phyloP scores from a whole-genome alignment of 1,140 invertebrate genomes.

The Halictus rubicundus region DNA sequence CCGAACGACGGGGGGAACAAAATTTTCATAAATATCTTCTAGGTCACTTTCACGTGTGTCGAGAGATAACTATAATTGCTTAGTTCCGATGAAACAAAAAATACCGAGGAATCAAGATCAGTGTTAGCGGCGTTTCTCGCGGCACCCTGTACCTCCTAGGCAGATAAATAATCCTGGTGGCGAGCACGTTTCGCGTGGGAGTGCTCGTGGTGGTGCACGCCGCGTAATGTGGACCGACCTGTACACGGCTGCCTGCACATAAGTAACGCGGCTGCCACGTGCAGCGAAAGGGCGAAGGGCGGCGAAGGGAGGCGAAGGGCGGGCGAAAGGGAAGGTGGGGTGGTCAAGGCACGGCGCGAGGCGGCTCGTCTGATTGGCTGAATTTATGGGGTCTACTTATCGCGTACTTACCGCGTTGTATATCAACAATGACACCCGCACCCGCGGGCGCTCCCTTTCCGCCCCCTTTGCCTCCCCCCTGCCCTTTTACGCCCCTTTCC shows the following conservation, averaged over 20 bases:
- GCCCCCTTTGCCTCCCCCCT: conserved; percentile 8
- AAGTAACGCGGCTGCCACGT: conserved; percentile 64
- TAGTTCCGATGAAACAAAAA: too few relatives aligned
- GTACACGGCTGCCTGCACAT: conserved; percentile 50
- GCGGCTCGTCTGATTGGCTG: conserved; percentile 78
- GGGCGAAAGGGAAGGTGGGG: conserved; percentile 10
- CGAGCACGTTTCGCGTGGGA: too few relatives aligned
- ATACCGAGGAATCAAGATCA: too few relatives aligned
- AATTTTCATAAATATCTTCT: too few relatives aligned
- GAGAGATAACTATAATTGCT: too few relatives aligned
- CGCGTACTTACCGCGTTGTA: conserved; percentile 80
- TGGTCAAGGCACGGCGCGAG: conserved; percentile 56
- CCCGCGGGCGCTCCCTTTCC: conserved; percentile 73
- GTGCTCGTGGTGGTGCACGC: conserved; percentile 17
- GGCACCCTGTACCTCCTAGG: too few relatives aligned
- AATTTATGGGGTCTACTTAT: conserved; percentile 81
- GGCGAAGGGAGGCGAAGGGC: neutral
- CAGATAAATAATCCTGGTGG: too few relatives aligned
- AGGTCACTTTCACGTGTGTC: too few relatives aligned
- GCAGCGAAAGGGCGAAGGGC: conserved; percentile 13
- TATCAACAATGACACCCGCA: conserved; percentile 81
- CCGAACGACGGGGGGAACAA: too few relatives aligned
- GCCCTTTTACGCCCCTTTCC: conserved; percentile 54
- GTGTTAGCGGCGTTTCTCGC: too few relatives aligned
- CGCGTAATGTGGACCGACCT: conserved; percentile 56